phyloP scores from a whole-genome alignment of 2,113 vertebrate genomes.

The Chrysochloris asiatica region DNA sequence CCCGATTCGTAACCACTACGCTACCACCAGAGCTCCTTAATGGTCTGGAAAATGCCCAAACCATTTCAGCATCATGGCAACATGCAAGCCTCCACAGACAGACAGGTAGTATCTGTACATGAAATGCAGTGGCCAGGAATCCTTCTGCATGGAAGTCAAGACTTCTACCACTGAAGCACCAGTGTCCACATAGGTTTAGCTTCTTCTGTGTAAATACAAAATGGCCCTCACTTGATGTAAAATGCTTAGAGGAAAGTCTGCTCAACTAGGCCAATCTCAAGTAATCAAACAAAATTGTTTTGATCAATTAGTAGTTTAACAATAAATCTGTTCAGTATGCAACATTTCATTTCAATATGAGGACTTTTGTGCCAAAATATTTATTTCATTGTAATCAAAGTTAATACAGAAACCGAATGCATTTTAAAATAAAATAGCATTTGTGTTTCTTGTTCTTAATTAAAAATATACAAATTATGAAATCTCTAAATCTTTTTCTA shows the following conservation, averaged over 20 bases:
- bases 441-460: slow-evolving; percentile 9
- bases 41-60: not conserved
- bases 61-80: not conserved
- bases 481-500: slow-evolving; percentile 34
- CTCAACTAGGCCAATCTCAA: not conserved
- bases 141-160: not conserved
- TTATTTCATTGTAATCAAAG: not conserved
- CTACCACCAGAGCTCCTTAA: no score
- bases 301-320: not conserved
- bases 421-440: slow-evolving; percentile 49
- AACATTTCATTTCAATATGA: not conserved
- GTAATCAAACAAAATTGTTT: not conserved
- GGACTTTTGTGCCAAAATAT: not conserved
- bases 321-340: not conserved
- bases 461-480: slow-evolving; percentile 1
- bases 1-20: no score
- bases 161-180: not conserved
- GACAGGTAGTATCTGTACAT: not conserved
- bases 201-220: slow-evolving; percentile 29
- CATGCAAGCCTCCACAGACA: not conserved
- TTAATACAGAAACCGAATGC: not conserved
- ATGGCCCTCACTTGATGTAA: not conserved
- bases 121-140: not conserved
- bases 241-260: slow-evolving; percentile 30
- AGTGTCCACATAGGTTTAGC: not conserved